Conservation (phyloP, 2,797 vertebrate genomes). For the Takifugu rubripes region DNA sequence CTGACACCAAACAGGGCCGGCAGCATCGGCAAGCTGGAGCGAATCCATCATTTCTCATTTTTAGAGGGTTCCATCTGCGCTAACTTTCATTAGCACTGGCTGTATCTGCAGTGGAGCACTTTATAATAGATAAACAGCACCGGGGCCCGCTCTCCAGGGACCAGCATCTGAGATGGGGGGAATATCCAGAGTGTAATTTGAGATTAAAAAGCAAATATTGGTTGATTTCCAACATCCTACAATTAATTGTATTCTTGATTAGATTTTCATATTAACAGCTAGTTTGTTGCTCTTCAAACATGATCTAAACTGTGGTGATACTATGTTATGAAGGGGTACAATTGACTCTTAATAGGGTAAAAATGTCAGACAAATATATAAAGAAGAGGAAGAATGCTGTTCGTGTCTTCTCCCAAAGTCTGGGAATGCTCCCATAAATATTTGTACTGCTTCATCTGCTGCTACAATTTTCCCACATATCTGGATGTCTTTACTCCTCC, state of each 20-base stretch:
- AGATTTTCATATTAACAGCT: constrained; percentile 8
- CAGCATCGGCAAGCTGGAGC: constrained; percentile 70
- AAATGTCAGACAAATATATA: background rate
- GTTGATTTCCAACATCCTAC: constrained; percentile 27
- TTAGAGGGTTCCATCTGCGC: constrained; percentile 72
- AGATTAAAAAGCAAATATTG: constrained; percentile 19
- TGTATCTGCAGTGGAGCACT: constrained; percentile 58
- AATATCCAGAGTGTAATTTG: too few relatives aligned
- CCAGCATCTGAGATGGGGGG: constrained; percentile 30
- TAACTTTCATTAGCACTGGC: constrained; percentile 69
- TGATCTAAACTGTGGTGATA: background rate
- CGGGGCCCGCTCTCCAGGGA: constrained; percentile 32
- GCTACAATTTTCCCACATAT: background rate
- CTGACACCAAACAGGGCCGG: constrained; percentile 73
- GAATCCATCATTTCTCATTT: constrained; percentile 75
- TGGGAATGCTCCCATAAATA: background rate
- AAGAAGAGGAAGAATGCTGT: background rate
- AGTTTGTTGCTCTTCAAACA: background rate
- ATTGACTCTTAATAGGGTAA: background rate
- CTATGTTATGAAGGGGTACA: background rate
- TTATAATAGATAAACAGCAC: constrained; percentile 57
- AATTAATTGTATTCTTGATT: constrained; percentile 25
- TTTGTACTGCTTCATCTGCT: background rate
- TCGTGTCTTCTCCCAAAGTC: too few relatives aligned
- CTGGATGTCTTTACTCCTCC: constrained; percentile 22